Evolutionary conservation across 2,888 invertebrate species (phyloP).

Genomic region (Pharmacophagus antenor): DNA sequence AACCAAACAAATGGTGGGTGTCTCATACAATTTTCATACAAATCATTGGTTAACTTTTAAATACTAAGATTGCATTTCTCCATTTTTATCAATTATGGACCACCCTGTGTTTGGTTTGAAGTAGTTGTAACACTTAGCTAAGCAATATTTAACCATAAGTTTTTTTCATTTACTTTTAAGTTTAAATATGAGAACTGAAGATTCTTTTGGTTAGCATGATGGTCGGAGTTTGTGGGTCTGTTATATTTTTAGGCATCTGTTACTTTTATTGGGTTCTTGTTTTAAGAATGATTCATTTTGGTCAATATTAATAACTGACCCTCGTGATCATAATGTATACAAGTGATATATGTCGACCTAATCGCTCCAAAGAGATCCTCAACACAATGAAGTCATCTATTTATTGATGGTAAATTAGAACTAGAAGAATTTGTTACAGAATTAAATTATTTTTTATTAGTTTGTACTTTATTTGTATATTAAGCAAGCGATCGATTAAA

Average conservation of each 20-base stretch:
- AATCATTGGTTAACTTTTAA: too few species aligned
- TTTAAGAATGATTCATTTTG: conserved; percentile 22
- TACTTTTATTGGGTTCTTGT: conserved; percentile 4
- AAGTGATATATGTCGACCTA: conserved; percentile 39
- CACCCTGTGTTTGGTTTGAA: conserved; percentile 28
- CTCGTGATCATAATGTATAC: conserved; percentile 30
- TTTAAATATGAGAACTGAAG: conserved; percentile 12
- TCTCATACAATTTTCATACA: background rate
- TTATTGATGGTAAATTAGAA: conserved; percentile 73
- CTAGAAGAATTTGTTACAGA: conserved; percentile 68
- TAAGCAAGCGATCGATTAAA: conserved; percentile 60
- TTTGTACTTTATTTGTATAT: conserved; percentile 74
- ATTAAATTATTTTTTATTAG: conserved; percentile 73
- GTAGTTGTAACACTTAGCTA: conserved; percentile 62
- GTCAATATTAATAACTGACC: background rate
- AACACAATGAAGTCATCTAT: conserved; percentile 72
- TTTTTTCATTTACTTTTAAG: conserved; percentile 36
- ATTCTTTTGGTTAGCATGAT: background rate
- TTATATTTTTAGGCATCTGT: conserved; percentile 4
- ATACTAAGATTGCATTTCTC: background rate
- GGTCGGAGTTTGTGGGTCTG: conserved; percentile 8
- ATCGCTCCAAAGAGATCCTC: conserved; percentile 63
- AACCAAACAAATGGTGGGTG: conserved; percentile 16
- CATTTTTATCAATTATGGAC: background rate
- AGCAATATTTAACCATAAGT: conserved; percentile 49